Evolutionary conservation across 2,113 vertebrate genomes (phyloP).

Genomic region (Cranoglanis bouderius): DNA sequence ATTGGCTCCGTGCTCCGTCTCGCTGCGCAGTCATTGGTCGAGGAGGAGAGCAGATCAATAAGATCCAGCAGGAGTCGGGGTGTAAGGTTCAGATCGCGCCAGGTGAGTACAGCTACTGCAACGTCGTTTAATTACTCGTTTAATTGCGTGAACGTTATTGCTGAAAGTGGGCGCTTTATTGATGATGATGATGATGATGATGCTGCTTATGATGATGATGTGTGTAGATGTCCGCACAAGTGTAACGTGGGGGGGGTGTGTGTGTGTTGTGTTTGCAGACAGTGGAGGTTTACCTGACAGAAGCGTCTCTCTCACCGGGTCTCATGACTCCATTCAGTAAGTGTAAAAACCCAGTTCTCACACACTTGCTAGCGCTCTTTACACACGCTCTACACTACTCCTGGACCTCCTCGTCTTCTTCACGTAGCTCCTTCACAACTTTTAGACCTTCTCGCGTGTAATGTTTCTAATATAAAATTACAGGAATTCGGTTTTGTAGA

Average conservation of each 20-base stretch:
- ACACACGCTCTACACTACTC: no score
- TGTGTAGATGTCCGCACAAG: not conserved
- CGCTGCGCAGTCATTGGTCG: constrained; percentile 83
- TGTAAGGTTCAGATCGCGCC: constrained; percentile 96
- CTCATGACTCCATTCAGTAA: constrained; percentile 85
- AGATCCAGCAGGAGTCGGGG: constrained; percentile 93
- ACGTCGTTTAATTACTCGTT: not conserved
- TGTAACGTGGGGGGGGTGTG: not conserved
- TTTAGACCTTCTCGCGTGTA: no score
- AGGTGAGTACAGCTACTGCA: constrained; percentile 67
- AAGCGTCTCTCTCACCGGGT: constrained; percentile 83
- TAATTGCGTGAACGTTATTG: not conserved
- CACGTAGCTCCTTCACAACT: not conserved
- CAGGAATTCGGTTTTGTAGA: no score
- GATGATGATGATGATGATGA: fast-evolving
- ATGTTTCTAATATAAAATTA: no score
- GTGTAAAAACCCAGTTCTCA: constrained; percentile 53
- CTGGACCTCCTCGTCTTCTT: not conserved
- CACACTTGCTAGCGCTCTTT: no score
- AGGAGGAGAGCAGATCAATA: constrained; percentile 93
- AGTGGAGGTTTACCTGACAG: constrained; percentile 86
- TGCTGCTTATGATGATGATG: fast-evolving
- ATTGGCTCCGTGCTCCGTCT: constrained; percentile 21
- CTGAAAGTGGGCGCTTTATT: not conserved
- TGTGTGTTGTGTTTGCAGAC: constrained; percentile 68